These are phyloP conservation scores for human (Homo sapiens) DNA, from an alignment of 2,113 vertebrate species.

Conservation along the genomic window GRCh38 chr1:229214001-229214500, in stretches of 20 bases:
- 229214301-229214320: background rate
- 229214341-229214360: background rate
- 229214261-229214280: background rate
- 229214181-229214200: background rate
- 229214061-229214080: background rate
- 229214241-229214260: background rate
- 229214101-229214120: background rate
- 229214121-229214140: background rate
- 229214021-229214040: background rate
- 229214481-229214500: no score
- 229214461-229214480: no score
- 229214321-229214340: background rate
- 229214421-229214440: background rate
- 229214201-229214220: background rate
- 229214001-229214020: background rate
- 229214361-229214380: background rate
- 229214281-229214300: background rate
- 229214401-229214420: background rate
- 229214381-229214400: background rate
- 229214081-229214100: background rate
- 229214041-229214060: background rate
- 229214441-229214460: no score
- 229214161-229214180: background rate
- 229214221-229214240: background rate
- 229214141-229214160: background rate